Base-by-base conservation (phyloP, 1,140 invertebrate genomes). In the Caenorhabditis remanei region DNA sequence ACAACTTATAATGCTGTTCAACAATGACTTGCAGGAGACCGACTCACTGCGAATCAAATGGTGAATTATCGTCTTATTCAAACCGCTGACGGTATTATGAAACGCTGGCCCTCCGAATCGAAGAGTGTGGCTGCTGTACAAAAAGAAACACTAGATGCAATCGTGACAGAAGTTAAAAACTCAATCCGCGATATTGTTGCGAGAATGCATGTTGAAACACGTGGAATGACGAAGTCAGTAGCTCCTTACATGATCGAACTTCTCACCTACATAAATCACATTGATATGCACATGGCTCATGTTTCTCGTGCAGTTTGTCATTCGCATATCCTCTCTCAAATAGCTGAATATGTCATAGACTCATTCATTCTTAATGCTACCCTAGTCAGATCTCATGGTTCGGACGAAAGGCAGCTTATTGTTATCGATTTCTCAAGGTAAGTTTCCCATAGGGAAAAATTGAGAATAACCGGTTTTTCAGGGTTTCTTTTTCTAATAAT, bases 61-160 rank as follows among this genome's bases (percentile, higher is more conserved):
- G 75, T 61, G 14, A 91, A 92, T 55, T 92, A 92, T 61, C 86
- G 87, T 53, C 53, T 91, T n/a, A 63, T 91, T 32, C 91, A 87
- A 85, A 85, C 91, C n/a, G 90, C 89, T 9, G 83, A 90, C 82
- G 87, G 84, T 43, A 71, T 91, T 50, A 84, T 85, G 7, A 86
- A 89, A 83, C 88, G 88, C 53, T 91, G 91, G 92, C 92, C 92
- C 13, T 43, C 48, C 24, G 61, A 87, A 32, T 84, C 87, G 4
- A 85, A 55, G 84, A 89, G 90, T 65, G 55, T 91, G 4, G 90
- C 55, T 40, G 90, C 90, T 7, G 91, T 91, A 86, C 91, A 90
- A 50, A 85, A 92, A 83, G 91, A 91, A 75, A 85, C 90, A 32
- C 56, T 91, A 21, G 67, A 56, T n/a, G 55, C 83, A 40, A 65